Conservation (phyloP, 1,140 invertebrate genomes). For the Halotydeus destructor region DNA sequence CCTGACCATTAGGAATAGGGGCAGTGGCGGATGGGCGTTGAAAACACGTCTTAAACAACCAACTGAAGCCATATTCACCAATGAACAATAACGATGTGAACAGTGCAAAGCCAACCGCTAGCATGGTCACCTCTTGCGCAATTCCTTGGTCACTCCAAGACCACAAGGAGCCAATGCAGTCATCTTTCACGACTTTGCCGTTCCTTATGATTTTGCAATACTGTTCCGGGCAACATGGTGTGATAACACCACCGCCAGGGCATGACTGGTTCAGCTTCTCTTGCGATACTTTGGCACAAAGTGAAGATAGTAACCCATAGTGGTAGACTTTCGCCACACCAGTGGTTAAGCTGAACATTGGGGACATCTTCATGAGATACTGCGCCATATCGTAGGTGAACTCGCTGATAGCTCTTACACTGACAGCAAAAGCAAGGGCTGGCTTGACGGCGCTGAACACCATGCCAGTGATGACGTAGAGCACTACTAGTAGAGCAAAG, state of each 20-base stretch:
- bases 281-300: background rate
- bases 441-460: background rate
- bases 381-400: background rate
- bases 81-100: no score
- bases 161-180: no score
- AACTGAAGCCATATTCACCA: background rate
- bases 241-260: background rate
- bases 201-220: background rate
- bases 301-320: background rate
- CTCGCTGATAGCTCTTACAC: background rate
- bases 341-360: background rate
- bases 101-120: no score
- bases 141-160: no score
- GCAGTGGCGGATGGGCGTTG: no score
- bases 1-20: no score
- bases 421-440: background rate
- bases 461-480: slow-evolving; percentile 7
- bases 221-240: background rate
- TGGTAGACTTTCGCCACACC: background rate
- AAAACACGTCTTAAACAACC: no score
- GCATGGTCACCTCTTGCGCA: no score
- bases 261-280: background rate
- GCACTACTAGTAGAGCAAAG: slow-evolving; percentile 13
- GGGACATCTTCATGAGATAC: background rate
- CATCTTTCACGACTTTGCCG: background rate